Percentiles rank a stretch among this genome's conserved stretches.
Conservation (phyloP, 1,140 invertebrate genomes). For the Drosophila novamexicana region DNA sequence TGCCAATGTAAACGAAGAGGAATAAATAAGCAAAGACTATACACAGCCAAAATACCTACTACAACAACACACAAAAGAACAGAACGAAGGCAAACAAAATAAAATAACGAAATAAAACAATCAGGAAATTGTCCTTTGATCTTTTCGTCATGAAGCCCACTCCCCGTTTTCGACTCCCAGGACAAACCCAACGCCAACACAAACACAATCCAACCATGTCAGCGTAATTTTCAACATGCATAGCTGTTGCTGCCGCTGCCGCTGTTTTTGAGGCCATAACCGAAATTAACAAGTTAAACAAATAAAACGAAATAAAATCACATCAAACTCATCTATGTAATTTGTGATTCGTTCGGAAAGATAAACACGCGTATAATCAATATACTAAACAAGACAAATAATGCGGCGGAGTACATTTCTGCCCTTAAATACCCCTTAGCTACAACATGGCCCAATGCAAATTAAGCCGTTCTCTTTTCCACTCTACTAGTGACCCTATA, state of each 20-base stretch:
- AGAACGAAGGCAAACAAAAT: conserved; percentile 70
- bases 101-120: conserved; percentile 82
- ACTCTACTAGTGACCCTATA: no score
- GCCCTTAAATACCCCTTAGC: background rate
- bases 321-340: conserved; percentile 43
- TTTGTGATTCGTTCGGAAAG: conserved; percentile 41
- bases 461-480: background rate
- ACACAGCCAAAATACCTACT: conserved; percentile 57
- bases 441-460: background rate
- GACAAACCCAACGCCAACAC: conserved; percentile 12
- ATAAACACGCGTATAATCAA: conserved; percentile 37
- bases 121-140: conserved; percentile 82
- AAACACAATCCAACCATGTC: conserved; percentile 33
- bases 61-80: conserved; percentile 23
- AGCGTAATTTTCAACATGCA: conserved; percentile 41
- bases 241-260: conserved; percentile 12
- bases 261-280: conserved; percentile 62
- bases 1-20: conserved; percentile 63
- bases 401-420: background rate
- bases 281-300: conserved; percentile 69
- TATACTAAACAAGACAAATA: conserved; percentile 25
- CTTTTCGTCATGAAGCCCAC: conserved; percentile 49
- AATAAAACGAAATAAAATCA: conserved; percentile 56
- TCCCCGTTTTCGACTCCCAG: conserved; percentile 2
- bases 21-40: conserved; percentile 76